phyloP scores from a whole-genome alignment of 2,888 invertebrate genomes.

The Chloromyia formosa region DNA sequence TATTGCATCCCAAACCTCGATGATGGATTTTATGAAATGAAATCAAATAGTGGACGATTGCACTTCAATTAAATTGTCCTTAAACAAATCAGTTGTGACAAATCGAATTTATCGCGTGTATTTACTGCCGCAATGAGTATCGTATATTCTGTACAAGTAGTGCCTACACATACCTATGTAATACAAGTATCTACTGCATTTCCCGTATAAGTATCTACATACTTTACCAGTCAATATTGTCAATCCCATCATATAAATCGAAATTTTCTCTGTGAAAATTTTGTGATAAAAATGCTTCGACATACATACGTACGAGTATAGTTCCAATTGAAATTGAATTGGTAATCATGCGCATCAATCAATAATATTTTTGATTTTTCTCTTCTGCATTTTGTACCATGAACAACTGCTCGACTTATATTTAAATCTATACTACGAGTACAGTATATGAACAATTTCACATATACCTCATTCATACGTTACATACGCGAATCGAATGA shows the following conservation, averaged over 20 bases:
- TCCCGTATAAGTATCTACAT: not conserved
- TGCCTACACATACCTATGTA: no score
- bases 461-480: not conserved
- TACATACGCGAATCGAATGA: not conserved
- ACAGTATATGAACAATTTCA: no score
- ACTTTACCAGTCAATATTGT: constrained; percentile 1
- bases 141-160: not conserved
- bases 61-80: constrained; percentile 62
- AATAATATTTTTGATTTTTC: constrained; percentile 45
- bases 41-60: constrained; percentile 43
- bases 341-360: constrained; percentile 49
- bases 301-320: constrained; percentile 23
- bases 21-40: constrained; percentile 33
- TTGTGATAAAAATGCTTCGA: constrained; percentile 5
- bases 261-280: constrained; percentile 6
- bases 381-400: constrained; percentile 17
- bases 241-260: constrained; percentile 4
- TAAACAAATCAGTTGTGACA: constrained; percentile 64
- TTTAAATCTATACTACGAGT: not conserved
- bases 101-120: constrained; percentile 56
- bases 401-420: not conserved
- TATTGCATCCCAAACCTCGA: not conserved
- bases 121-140: constrained; percentile 28
- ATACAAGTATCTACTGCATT: not conserved
- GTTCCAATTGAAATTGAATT: constrained; percentile 34